Evolutionary conservation across 2,113 vertebrate genomes (phyloP).

Genomic region (Campylomormyrus numenius): DNA sequence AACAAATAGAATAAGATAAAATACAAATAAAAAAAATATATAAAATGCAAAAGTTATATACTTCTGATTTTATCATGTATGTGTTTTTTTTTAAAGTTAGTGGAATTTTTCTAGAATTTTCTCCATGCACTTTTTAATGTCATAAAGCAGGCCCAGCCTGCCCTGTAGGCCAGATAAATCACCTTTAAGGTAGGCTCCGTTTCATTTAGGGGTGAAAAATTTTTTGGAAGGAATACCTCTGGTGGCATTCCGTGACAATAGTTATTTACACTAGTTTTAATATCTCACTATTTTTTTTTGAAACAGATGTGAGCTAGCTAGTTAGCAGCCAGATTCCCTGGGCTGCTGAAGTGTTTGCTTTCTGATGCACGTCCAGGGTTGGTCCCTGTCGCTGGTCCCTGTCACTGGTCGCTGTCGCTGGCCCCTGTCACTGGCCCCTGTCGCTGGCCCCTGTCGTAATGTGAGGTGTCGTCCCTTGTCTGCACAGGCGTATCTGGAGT

Average conservation of each 20-base stretch:
- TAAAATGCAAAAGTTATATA: not conserved
- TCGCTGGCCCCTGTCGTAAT: not conserved
- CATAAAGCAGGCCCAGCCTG: not conserved
- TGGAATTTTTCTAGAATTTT: not conserved
- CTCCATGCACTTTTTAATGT: not conserved
- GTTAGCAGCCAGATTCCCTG: not conserved
- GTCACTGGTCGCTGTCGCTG: not conserved
- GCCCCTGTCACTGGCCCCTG: not conserved
- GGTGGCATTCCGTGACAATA: not conserved
- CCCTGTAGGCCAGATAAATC: not conserved
- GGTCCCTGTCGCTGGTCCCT: too few relatives aligned
- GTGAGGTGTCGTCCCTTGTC: not conserved
- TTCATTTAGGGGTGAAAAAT: not conserved
- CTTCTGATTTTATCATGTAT: not conserved
- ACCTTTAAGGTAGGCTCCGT: not conserved
- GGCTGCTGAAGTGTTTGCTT: not conserved
- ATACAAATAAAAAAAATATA: too few relatives aligned
- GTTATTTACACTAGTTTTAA: not conserved
- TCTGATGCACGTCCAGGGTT: not conserved
- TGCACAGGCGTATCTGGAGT: conserved; percentile 75
- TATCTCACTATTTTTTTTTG: not conserved
- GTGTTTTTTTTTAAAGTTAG: not conserved
- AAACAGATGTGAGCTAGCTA: not conserved
- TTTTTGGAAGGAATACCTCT: not conserved
- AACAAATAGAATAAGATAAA: too few relatives aligned